Base-by-base conservation (phyloP, 1,140 invertebrate species). In the Dendrolimus punctatus region DNA sequence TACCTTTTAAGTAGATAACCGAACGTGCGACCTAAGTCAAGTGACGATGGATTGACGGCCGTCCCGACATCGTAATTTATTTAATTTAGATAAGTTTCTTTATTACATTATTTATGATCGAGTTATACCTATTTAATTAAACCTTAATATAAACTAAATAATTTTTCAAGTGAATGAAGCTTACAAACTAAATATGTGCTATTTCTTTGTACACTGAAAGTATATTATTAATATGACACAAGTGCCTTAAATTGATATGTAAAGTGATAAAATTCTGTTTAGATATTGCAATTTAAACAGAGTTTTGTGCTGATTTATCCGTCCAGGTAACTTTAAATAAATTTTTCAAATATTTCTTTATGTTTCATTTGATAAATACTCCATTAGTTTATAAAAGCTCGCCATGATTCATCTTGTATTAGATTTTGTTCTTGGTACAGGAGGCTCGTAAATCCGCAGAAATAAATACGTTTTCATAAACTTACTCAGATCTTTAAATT, bases 51-150 rank as follows among this genome's bases (percentile, higher is more conserved):
- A 79, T 78, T 75, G 70, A 80, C 81, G 80, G 80, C 80, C 78
- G 82, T 85, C 80, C 83, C 83, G 77, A 78, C 70, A 81, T 78
- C 80, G 81, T 86, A 86, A 85, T 82, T 86, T 85, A 85, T 86
- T 86, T 68, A 81, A 78, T 66, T 71, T 85, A 86, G 81, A 40
- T 55, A 79, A 85, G 73, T 77, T 77, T 76, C 69, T 77, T 83
- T 78, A 66, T 80, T 71, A 80, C 66, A 60, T 82, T 77, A 84
- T 83, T 83, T 86, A 83, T 84, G 76, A 74, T 80, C 67, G 71
- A 80, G 75, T 70, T 75, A 78, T 78, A 83, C 60, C 63, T 80
- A 77, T 77, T 69, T 68, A 75, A 73, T 80, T 70, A 73, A 77
- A 73, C 71, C 57, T 64, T 76, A 78, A 76, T 80, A 71, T 78